Conservation (phyloP, 2,113 vertebrate genomes). For the Strix uralensis region DNA sequence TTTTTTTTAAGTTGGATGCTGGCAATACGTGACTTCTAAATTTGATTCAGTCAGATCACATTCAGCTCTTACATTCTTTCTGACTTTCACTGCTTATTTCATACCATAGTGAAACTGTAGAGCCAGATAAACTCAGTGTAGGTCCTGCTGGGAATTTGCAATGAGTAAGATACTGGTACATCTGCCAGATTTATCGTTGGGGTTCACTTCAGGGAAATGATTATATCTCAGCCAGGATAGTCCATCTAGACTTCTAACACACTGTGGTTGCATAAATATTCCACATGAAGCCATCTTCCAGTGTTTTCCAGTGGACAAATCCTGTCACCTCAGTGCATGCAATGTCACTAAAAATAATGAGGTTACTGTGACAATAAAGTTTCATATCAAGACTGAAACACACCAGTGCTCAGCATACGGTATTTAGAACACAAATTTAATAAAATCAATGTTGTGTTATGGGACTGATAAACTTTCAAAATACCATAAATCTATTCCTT, state of each 20-base stretch:
- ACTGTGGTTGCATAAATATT: not conserved
- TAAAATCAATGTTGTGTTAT: not conserved
- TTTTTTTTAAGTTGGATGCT: not conserved
- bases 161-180: not conserved
- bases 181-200: not conserved
- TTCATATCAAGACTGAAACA: not conserved
- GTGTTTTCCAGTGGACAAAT: not conserved
- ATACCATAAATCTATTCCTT: not conserved
- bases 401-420: not conserved
- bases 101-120: not conserved
- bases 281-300: not conserved
- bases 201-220: slow-evolving; percentile 7
- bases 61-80: not conserved
- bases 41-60: not conserved
- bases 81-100: not conserved
- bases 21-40: not conserved
- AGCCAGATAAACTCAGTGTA: not conserved
- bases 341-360: not conserved
- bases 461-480: not conserved
- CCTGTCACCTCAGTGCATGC: not conserved
- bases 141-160: not conserved
- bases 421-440: not conserved
- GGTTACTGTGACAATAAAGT: not conserved
- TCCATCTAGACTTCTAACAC: not conserved
- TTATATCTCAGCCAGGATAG: not conserved